Evolutionary conservation across 1,140 invertebrate species (phyloP).

Genomic region (Listronotus oregonensis): DNA sequence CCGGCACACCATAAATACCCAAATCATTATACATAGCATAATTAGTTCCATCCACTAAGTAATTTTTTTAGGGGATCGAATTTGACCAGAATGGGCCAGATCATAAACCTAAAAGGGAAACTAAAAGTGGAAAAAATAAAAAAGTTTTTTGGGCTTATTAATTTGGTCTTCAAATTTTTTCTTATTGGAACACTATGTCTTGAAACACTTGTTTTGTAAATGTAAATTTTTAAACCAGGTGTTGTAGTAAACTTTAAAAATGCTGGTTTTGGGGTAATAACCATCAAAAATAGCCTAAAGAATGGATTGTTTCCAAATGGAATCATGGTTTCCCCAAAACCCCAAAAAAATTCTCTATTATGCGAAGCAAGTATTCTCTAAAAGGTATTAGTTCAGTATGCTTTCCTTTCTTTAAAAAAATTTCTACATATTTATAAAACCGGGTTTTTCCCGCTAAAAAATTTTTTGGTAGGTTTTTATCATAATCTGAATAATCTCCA

Average conservation of each 20-base stretch:
- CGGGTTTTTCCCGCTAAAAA: conserved; percentile 63
- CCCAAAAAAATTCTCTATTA: conserved; percentile 64
- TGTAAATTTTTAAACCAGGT: conserved; percentile 60
- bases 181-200: conserved; percentile 64
- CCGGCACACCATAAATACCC: conserved; percentile 65
- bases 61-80: conserved; percentile 56
- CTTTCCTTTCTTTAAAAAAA: conserved; percentile 57
- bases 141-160: conserved; percentile 58
- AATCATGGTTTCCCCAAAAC: conserved; percentile 62
- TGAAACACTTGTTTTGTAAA: conserved; percentile 64
- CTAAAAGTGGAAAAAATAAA: conserved; percentile 61
- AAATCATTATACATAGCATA: conserved; percentile 63
- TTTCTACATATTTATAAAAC: conserved; percentile 70
- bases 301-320: conserved; percentile 59
- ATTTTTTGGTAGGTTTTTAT: conserved; percentile 55
- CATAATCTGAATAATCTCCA: conserved; percentile 59
- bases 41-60: conserved; percentile 59
- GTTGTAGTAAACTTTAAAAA: conserved; percentile 63
- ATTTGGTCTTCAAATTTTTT: conserved; percentile 62
- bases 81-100: conserved; percentile 58
- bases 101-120: conserved; percentile 65
- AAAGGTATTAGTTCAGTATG: conserved; percentile 62
- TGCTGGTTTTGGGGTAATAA: conserved; percentile 60
- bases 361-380: conserved; percentile 62
- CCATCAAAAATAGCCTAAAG: conserved; percentile 56